Conservation (phyloP, 2,113 vertebrate genomes). For the Lampris megalopsis region DNA sequence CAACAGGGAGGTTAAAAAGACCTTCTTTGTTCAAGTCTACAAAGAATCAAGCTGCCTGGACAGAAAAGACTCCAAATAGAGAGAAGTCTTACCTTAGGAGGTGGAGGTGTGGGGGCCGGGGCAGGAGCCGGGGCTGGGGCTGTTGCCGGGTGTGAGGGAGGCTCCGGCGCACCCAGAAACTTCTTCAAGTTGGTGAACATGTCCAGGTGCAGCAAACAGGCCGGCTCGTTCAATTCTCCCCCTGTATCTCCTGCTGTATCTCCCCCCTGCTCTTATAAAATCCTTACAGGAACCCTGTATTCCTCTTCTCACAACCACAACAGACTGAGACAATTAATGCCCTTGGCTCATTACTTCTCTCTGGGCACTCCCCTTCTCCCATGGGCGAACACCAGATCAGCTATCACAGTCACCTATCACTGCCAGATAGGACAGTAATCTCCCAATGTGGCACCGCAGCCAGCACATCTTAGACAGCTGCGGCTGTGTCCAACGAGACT, state of each 20-base stretch:
- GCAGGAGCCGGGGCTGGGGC: not conserved
- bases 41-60: too few relatives aligned
- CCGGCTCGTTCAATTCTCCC: conserved; percentile 7
- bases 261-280: not conserved
- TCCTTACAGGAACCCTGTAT: not conserved
- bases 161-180: conserved; percentile 68
- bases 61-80: not conserved
- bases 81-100: conserved; percentile 65
- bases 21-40: too few relatives aligned
- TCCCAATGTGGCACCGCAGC: not conserved
- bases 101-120: conserved; percentile 33
- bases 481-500: too few relatives aligned
- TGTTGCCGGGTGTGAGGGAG: conserved; percentile 21
- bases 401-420: conserved; percentile 7
- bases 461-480: not conserved
- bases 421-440: not conserved
- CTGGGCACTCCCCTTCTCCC: conserved; percentile 58
- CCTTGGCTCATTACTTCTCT: conserved; percentile 82
- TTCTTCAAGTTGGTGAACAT: conserved; percentile 86
- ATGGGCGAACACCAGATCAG: conserved; percentile 37
- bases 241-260: not conserved
- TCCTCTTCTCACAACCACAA: conserved; percentile 21
- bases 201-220: conserved; percentile 17
- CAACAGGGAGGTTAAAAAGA: too few relatives aligned
- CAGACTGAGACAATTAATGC: conserved; percentile 79